Evolutionary conservation across 35 echinoderm and acorn worm species (phyloP), one percentile per base, ranked within the genome.

Genomic region (Apostichopus parvimensis): DNA sequence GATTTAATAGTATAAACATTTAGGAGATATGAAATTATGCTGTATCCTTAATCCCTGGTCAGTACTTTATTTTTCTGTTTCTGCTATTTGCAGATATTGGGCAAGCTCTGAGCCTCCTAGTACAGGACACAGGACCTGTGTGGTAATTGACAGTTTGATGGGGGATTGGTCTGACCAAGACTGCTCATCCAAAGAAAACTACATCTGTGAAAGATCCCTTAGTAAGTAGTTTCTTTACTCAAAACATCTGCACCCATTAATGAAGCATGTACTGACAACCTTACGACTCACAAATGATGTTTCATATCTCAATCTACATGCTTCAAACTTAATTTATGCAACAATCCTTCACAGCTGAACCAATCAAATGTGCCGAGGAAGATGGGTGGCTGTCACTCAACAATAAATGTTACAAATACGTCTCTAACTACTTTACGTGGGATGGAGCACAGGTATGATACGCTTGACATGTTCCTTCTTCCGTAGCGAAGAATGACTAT

Each of bases 331-430:
- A 61, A 61, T 61, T 61, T 61, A 9, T 61, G 58, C 12, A 61
- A 61, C 58, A 61, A 9, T 12, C 58, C 17, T 17, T 82, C 66
- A 79, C 24, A 93, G 92, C 92, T 58, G 77, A 56, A 45, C 88
- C 88, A 59, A 83, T 91, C 26, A 90, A 89, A 68, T 94, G 93
- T 94, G 78, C 76, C 7, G 88, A 83, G 45, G 93, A 90, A 11
- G 87, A 94, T 91, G 87, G 87, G 0, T 94, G 93, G 93, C 15
- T 71, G 2, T 90, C 93, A 28, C 76, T 52, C 2, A 94, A 91
- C 76, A 72, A 85, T 52, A 90, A 34, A 84, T 94, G 93, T 15
- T 84, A 90, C 24, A 81, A 91, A 77, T 94, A 90, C 60, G 71
- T 93, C 6, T 6, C 71, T 6, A 54, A 65, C 14, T 56, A 57